phyloP scores from a whole-genome alignment of 2,113 vertebrate genomes.

The Origma solitaria region DNA sequence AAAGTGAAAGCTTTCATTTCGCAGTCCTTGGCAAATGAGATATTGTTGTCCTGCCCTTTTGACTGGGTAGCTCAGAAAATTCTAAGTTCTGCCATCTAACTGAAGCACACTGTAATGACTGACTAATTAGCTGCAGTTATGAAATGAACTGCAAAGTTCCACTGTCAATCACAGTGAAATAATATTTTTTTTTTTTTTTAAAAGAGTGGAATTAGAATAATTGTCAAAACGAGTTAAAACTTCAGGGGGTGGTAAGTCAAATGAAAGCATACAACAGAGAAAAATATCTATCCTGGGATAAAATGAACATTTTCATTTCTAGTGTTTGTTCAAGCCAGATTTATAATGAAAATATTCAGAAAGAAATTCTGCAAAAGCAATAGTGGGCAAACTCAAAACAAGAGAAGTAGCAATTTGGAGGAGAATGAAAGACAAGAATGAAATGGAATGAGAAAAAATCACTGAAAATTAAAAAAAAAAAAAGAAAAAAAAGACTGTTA shows the following conservation, averaged over 20 bases:
- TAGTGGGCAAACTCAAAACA: not conserved
- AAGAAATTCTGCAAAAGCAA: not conserved
- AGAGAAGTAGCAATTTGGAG: not conserved
- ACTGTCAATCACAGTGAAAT: constrained; percentile 24
- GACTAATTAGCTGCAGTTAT: constrained; percentile 31
- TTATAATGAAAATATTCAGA: constrained; percentile 9
- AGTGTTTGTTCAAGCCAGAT: not conserved
- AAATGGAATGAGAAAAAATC: not conserved
- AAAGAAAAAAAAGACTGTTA: not conserved
- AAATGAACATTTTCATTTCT: constrained; percentile 40
- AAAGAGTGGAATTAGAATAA: not conserved
- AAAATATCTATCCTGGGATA: constrained; percentile 1
- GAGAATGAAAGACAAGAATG: not conserved
- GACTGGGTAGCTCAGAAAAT: not conserved
- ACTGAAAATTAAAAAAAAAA: not conserved
- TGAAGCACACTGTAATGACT: constrained; percentile 8
- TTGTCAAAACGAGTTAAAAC: constrained; percentile 46
- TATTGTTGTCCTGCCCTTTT: not conserved
- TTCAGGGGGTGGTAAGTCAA: constrained; percentile 11
- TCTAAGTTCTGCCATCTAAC: not conserved
- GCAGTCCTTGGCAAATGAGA: not conserved
- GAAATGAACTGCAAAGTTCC: constrained; percentile 13
- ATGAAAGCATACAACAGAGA: constrained; percentile 25
- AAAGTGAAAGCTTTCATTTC: not conserved
- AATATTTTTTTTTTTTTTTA: not conserved